These are phyloP conservation scores for Halesus radiatus DNA, from an alignment of 1,140 invertebrate genomes.

Conservation along the genomic window DNA sequence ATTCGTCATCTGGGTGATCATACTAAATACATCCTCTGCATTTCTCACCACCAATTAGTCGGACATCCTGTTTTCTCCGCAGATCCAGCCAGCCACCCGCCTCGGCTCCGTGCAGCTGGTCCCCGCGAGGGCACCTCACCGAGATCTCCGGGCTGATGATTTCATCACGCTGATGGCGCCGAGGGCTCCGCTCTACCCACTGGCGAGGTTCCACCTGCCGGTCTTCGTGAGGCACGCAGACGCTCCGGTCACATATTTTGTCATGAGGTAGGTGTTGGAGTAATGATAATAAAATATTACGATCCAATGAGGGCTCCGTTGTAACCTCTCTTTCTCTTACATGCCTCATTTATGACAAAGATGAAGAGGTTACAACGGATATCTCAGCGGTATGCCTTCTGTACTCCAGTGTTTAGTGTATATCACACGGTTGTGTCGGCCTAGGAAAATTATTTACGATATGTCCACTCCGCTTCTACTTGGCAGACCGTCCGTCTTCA, in stretches of 20 bases:
- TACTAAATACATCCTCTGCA: constrained; percentile 10
- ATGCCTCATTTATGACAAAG: no score
- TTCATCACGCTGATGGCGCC: constrained; percentile 88
- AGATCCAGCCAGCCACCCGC: constrained; percentile 82
- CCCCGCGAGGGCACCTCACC: constrained; percentile 83
- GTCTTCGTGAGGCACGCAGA: constrained; percentile 83
- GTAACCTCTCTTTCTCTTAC: no score
- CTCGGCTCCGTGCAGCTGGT: constrained; percentile 80
- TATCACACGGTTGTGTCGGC: no score
- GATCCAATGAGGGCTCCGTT: no score
- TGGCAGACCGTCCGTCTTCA: no score
- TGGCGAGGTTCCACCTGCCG: constrained; percentile 88
- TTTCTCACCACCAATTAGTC: constrained; percentile 13
- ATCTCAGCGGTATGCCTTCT: no score
- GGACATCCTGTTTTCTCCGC: constrained; percentile 55
- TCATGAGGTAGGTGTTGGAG: constrained; percentile 79
- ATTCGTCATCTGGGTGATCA: background rate
- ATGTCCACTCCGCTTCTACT: no score
- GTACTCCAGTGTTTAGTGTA: no score
- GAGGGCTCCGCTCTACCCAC: constrained; percentile 86
- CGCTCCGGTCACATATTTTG: constrained; percentile 81
- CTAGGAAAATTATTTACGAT: no score
- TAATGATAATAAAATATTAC: background rate
- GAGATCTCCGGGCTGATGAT: constrained; percentile 85
- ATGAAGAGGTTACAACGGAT: no score